Base-by-base conservation (phyloP, 2,113 vertebrate genomes). In the Rhabdornis inornatus region DNA sequence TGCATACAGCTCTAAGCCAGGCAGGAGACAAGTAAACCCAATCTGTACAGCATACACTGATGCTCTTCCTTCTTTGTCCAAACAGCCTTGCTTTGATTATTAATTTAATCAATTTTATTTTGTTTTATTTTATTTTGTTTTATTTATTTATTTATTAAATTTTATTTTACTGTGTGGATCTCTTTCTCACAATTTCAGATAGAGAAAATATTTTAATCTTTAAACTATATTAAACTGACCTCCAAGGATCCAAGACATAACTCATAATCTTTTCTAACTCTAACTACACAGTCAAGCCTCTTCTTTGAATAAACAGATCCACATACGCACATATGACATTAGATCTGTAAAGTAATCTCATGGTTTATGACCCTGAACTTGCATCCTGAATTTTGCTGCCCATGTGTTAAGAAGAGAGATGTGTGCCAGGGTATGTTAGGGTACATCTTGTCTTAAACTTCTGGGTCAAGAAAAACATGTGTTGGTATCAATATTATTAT, bases 361-460 rank as follows among this genome's bases (percentile, higher is more conserved):
- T 5, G 44, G 30, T 89, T 92, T 85, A 92, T 83, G 33, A 57
- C 13, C 31, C 39, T 78, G 75, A 85, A 76, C 20, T 63, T 72
- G 66, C 72, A 75, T 92, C 76, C 59, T 92, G 44, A 65, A 94
- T 94, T 95, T 95, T 95, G 53, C 44, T 95, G 89, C 95, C 52
- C 2, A 2, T 40, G 69, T 76, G 27, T 96, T 91, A 96, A 59
- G 45, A 94, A 60, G 44, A 94, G 23, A 81, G 72, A 47, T 72
- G 33, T 88, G 47, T 82, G 39, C 79, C 92, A 96, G 49, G 42
- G 83, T 70, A 64, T 52, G 74, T 79, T 84, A 97, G 68, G 35
- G 77, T 89, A 87, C 33, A 42, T 53, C 71, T 91, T 88, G 53
- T 92, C 71, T 83, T 93, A 95, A 85, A 95, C 45, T 92, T 92